A percentile compares a stretch with the other conserved stretches of the same genome.
Conservation (phyloP, 2,888 invertebrate genomes). For the Plagodis pulveraria region DNA sequence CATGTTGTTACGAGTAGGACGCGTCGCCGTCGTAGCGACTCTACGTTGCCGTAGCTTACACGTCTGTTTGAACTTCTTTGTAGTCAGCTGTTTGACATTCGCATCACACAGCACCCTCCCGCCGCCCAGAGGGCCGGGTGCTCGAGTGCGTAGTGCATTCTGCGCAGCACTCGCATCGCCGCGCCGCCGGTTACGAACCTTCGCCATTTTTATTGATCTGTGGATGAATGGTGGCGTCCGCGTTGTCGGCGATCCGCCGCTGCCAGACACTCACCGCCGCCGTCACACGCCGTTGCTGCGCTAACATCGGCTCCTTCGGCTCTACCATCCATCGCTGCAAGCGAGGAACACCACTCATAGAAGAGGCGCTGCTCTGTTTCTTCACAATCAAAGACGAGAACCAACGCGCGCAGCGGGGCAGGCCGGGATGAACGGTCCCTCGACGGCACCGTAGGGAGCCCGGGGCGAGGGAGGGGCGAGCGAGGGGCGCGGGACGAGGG, state of each 20-base stretch:
- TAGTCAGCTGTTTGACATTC: slow-evolving; percentile 79
- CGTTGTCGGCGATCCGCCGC: slow-evolving; percentile 31
- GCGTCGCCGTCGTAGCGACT: no score
- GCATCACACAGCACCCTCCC: slow-evolving; percentile 39
- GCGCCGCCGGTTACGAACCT: slow-evolving; percentile 45
- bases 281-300: slow-evolving; percentile 3
- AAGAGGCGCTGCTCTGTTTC: slow-evolving; percentile 6
- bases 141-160: slow-evolving; percentile 58
- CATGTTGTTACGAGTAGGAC: neutral
- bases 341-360: neutral
- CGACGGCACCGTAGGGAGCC: slow-evolving; percentile 26
- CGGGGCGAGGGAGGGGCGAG: slow-evolving; percentile 48
- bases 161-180: slow-evolving; percentile 56
- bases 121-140: slow-evolving; percentile 26
- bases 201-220: slow-evolving; percentile 68
- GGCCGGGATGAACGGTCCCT: slow-evolving; percentile 49
- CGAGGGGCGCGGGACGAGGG: slow-evolving; percentile 45
- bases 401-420: slow-evolving; percentile 43
- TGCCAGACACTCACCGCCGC: slow-evolving; percentile 31
- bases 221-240: slow-evolving; percentile 44
- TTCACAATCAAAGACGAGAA: slow-evolving; percentile 24
- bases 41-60: slow-evolving; percentile 20
- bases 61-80: slow-evolving; percentile 55
- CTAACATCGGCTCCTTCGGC: neutral
- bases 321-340: slow-evolving; percentile 9